Conservation (phyloP, 2,797 vertebrate species). For the Lateolabrax maculatus region DNA sequence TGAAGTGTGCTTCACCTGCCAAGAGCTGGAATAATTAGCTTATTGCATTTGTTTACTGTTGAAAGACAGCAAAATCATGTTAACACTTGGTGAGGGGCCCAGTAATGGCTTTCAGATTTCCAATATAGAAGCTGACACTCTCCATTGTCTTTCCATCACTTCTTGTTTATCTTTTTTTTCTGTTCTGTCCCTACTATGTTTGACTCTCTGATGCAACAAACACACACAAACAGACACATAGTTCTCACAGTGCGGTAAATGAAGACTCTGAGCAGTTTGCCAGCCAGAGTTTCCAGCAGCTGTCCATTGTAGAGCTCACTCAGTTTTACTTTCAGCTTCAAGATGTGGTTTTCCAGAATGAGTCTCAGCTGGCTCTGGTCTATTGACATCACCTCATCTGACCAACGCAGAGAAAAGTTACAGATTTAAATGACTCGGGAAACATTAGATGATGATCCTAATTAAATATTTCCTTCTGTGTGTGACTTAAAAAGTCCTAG, state of each 20-base stretch:
- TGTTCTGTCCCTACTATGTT: not conserved
- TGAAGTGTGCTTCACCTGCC: conserved; percentile 29
- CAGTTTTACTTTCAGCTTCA: conserved; percentile 92
- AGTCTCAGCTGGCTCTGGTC: conserved; percentile 88
- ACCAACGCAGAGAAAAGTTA: conserved; percentile 36
- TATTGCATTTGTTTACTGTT: conserved; percentile 51
- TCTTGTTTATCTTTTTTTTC: conserved; percentile 6
- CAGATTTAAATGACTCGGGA: not conserved
- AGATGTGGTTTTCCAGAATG: conserved; percentile 94
- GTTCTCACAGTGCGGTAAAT: conserved; percentile 95
- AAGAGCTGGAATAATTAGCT: conserved; percentile 47
- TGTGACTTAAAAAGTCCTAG: not conserved
- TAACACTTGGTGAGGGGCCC: conserved; percentile 25
- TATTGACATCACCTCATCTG: conserved; percentile 89
- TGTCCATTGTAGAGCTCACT: conserved; percentile 96
- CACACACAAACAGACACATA: conserved; percentile 18
- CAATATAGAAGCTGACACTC: not conserved
- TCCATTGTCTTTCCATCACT: conserved; percentile 14
- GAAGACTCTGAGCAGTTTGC: conserved; percentile 93
- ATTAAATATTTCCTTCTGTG: not conserved
- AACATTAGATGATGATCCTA: not conserved
- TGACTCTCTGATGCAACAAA: conserved; percentile 12
- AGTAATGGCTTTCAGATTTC: conserved; percentile 49
- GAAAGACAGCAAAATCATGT: conserved; percentile 34
- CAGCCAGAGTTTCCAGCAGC: conserved; percentile 91